Evolutionary conservation across 2,797 vertebrate species (phyloP).

Genomic region (Acipenser oxyrinchus): DNA sequence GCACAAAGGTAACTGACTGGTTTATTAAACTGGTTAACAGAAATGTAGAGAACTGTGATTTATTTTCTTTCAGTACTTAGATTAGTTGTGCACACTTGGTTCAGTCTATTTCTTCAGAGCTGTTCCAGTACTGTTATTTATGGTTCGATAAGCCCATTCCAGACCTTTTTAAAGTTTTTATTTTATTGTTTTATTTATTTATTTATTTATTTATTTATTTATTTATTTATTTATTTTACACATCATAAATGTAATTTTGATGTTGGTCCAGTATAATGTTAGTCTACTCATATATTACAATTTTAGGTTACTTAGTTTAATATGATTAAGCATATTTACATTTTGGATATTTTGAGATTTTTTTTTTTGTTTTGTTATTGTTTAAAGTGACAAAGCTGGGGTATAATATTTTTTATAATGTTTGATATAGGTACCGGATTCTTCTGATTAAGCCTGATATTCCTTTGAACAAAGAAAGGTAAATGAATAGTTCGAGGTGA

Average conservation of each 20-base stretch:
- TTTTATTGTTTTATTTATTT: background rate
- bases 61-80: background rate
- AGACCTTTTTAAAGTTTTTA: background rate
- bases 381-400: no score
- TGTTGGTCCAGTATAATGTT: no score
- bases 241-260: no score
- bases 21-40: background rate
- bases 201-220: no score
- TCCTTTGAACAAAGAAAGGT: constrained; percentile 54
- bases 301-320: no score
- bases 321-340: no score
- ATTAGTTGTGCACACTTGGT: background rate
- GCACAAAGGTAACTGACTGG: constrained; percentile 42
- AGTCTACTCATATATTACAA: no score
- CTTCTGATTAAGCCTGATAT: constrained; percentile 48
- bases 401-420: no score
- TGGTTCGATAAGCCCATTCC: background rate
- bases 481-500: background rate
- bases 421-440: constrained; percentile 50
- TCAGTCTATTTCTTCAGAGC: no score
- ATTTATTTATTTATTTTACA: background rate
- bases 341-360: background rate
- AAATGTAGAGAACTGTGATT: background rate
- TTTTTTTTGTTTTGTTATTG: no score
- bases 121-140: background rate